Conservation (phyloP, 2,113 vertebrate genomes). For the Mustela nigripes region DNA sequence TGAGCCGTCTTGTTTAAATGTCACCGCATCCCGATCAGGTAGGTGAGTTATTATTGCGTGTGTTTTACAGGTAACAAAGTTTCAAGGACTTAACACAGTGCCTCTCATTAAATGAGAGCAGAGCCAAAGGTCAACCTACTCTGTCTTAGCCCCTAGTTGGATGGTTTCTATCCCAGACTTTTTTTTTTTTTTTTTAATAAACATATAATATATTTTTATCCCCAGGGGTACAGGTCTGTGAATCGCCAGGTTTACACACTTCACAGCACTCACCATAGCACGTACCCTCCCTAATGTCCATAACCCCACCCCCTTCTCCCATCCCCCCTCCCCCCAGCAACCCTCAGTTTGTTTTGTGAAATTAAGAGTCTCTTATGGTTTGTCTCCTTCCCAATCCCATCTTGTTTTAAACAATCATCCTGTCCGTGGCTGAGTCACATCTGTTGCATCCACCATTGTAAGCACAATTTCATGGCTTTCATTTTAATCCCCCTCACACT, state of each 20-base stretch:
- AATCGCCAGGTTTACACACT: too few species aligned
- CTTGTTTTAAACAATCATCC: not conserved
- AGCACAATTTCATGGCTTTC: constrained; percentile 63
- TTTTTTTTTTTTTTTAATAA: too few species aligned
- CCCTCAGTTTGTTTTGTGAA: too few species aligned
- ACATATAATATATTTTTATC: too few species aligned
- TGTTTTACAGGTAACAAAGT: constrained; percentile 25
- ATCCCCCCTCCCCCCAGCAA: too few species aligned
- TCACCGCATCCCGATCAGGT: not conserved
- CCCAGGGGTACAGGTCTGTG: too few species aligned
- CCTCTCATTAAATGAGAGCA: not conserved
- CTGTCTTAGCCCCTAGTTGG: not conserved
- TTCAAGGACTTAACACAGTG: not conserved
- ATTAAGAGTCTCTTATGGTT: too few species aligned
- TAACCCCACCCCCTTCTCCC: too few species aligned
- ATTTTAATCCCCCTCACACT: constrained; percentile 60
- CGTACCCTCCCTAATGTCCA: too few species aligned
- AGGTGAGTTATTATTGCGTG: not conserved
- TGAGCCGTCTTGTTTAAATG: not conserved
- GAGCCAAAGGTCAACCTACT: not conserved
- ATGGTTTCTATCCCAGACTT: constrained; percentile 1
- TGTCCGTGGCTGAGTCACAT: not conserved
- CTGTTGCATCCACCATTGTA: not conserved
- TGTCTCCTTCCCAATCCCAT: too few species aligned
- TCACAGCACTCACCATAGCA: too few species aligned